phyloP scores from a whole-genome alignment of 2,797 vertebrate genomes.

The Pipistrellus pygmaeus region DNA sequence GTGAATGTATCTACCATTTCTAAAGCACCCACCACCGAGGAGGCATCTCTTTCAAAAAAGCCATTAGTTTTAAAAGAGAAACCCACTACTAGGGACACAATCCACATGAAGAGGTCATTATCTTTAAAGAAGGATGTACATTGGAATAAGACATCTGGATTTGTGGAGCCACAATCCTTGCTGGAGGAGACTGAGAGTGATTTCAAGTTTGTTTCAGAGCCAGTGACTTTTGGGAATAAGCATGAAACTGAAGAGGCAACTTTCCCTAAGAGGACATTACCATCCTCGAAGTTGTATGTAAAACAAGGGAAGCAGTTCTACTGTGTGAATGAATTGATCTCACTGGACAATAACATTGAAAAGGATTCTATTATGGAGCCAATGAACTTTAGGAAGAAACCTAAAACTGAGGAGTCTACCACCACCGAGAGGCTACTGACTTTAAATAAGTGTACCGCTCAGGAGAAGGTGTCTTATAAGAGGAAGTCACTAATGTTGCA shows the following conservation, averaged over 20 bases:
- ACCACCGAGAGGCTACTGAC: neutral
- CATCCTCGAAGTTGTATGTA: neutral
- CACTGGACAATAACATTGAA: neutral
- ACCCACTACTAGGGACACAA: neutral
- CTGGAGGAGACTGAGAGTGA: slow-evolving; percentile 13
- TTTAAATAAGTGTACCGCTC: neutral
- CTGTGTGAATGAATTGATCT: neutral
- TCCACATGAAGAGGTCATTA: neutral
- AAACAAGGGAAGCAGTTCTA: neutral
- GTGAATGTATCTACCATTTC: neutral
- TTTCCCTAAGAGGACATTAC: slow-evolving; percentile 15
- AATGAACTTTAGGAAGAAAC: neutral
- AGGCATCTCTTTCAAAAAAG: slow-evolving; percentile 27
- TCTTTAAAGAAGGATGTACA: neutral
- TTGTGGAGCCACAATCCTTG: neutral
- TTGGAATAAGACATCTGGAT: neutral
- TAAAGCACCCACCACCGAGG: neutral
- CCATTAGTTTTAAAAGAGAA: slow-evolving; percentile 56
- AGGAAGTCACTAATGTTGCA: neutral
- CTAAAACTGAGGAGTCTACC: slow-evolving; percentile 5
- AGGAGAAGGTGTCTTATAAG: neutral
- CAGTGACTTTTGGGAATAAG: slow-evolving; percentile 22
- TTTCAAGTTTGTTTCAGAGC: neutral
- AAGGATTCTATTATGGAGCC: neutral
- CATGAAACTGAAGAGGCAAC: neutral